Evolutionary conservation across 2,888 invertebrate genomes (phyloP), one percentile per base, ranked within the genome.

Genomic region (Eupithecia dodoneata): DNA sequence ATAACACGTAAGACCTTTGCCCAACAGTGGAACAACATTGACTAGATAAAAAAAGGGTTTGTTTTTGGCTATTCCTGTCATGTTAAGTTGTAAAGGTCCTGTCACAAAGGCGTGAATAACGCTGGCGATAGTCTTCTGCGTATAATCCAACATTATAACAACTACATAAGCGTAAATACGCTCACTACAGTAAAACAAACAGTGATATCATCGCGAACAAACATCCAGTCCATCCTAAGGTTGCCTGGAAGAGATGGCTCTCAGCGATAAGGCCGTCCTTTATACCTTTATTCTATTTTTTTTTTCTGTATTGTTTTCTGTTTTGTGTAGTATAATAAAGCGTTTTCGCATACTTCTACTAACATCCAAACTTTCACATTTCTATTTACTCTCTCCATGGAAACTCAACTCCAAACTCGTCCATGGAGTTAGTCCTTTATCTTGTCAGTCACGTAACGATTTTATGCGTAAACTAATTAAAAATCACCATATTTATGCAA

Each of bases 401-500:
- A n/a, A n/a, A n/a, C n/a, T n/a, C n/a, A 30, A 10, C 63, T 10
- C 63, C 4, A 30, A 30, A 30, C 4, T 63, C 63, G 63, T 63
- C 3, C 30, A 30, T 30, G 30, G 63, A 63, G 63, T 0, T 30
- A 10, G 30, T 30, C 10, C 18, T 63, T 63, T 30, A 63, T 63
- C 10, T 63, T 9, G 30, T 30, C 63, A 63, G 63, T 63, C 30
- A 63, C 4, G 30, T 63, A 63, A 63, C 10, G 63, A 63, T 49
- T 70, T 72, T 74, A 15, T 74, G 15, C 18, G 18, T 49, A 18
- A 70, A 47, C 45, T 47, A 70, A 66, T 66, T 70, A n/a, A 70
- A 69, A 70, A 47, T 70, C 47, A 30, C 18, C 47, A 70, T 70
- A 47, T 47, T 72, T 85, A 85, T 85, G 85, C 81, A 82, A 86